phyloP scores from a whole-genome alignment of 1,140 invertebrate genomes.

The Sarcophaga peregrina region DNA sequence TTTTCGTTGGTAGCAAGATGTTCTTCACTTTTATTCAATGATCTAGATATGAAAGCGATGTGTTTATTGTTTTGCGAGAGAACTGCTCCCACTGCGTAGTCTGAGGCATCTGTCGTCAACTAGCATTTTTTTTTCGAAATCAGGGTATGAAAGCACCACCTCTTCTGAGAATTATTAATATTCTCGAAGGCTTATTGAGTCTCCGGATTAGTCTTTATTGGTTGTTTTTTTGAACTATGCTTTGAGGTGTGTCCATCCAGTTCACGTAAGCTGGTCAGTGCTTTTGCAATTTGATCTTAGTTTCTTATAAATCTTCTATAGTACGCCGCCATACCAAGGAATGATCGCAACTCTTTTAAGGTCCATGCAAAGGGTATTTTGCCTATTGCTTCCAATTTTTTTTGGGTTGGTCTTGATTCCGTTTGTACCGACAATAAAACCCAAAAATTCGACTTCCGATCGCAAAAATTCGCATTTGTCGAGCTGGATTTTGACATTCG shows the following conservation, averaged over 20 bases:
- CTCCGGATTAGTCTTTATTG: conserved; percentile 29
- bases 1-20: too few relatives aligned
- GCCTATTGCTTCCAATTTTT: conserved; percentile 47
- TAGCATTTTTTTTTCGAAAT: too few relatives aligned
- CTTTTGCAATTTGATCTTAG: conserved; percentile 47
- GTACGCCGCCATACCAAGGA: conserved; percentile 39
- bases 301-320: conserved; percentile 47
- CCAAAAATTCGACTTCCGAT: conserved; percentile 40
- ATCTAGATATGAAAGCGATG: too few relatives aligned
- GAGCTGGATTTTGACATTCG: background rate
- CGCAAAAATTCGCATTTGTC: background rate
- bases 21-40: too few relatives aligned
- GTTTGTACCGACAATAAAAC: conserved; percentile 43
- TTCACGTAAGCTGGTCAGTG: conserved; percentile 50
- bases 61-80: too few relatives aligned
- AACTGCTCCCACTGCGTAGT: background rate
- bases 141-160: background rate
- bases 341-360: conserved; percentile 38
- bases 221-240: conserved; percentile 40
- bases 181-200: conserved; percentile 38
- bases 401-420: conserved; percentile 46
- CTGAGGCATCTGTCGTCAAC: too few relatives aligned
- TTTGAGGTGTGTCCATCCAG: conserved; percentile 29
- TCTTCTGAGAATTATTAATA: conserved; percentile 33
- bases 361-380: conserved; percentile 38